Conservation (phyloP, 2,888 invertebrate genomes). For the Belgica antarctica region DNA sequence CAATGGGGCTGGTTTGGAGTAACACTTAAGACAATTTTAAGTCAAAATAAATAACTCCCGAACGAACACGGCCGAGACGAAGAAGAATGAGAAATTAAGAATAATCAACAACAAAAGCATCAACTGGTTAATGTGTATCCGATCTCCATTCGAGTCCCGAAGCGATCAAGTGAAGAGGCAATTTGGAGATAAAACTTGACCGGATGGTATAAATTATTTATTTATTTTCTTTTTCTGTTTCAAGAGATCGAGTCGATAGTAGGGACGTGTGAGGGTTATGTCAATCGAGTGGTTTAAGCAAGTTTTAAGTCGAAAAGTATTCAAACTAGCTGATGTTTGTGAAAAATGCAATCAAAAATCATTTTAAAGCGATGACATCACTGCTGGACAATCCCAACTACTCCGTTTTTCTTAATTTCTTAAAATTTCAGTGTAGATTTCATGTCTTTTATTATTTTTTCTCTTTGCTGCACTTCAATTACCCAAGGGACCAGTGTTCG, state of each 20-base stretch:
- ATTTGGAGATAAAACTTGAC: conserved; percentile 34
- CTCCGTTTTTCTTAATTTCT: not conserved
- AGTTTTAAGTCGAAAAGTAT: too few species aligned
- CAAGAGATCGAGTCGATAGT: too few species aligned
- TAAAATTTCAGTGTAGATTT: too few species aligned
- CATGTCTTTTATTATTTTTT: conserved; percentile 11
- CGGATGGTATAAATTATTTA: conserved; percentile 40
- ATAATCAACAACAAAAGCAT: conserved; percentile 13
- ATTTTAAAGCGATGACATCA: too few species aligned
- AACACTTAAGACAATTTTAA: conserved; percentile 12
- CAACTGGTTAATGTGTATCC: conserved; percentile 26
- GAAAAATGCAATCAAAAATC: too few species aligned
- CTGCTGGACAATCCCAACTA: too few species aligned
- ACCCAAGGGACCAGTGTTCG: not conserved
- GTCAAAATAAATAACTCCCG: not conserved
- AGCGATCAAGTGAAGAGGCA: conserved; percentile 27
- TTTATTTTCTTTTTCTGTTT: conserved; percentile 24
- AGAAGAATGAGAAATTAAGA: conserved; percentile 22
- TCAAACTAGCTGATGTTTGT: too few species aligned
- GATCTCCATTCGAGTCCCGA: conserved; percentile 15
- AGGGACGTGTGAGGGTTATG: too few species aligned
- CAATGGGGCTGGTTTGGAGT: not conserved
- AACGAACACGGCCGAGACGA: not conserved
- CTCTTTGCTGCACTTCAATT: not conserved
- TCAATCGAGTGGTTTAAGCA: too few species aligned